A percentile compares a stretch with the other conserved stretches of the same genome.
Evolutionary conservation across 2,888 invertebrate species (phyloP).

Genomic region (Pinctada fucata): DNA sequence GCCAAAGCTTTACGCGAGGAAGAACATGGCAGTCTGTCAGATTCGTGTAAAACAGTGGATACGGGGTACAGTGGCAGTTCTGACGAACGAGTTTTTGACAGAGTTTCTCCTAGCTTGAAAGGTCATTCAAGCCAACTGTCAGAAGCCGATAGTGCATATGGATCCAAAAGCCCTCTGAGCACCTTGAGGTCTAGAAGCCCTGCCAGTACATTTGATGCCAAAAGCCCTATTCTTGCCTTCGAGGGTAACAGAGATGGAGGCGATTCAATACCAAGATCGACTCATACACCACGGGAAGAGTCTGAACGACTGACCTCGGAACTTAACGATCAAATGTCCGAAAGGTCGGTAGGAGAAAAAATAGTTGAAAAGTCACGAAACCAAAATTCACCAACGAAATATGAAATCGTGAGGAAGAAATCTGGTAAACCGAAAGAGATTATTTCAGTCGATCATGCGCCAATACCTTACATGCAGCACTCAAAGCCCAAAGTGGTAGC

Average conservation of each 20-base stretch:
- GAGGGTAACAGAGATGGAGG: neutral
- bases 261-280: neutral
- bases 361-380: neutral
- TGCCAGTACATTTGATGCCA: neutral
- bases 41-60: slow-evolving; percentile 36
- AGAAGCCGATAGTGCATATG: slow-evolving; percentile 10
- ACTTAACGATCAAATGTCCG: neutral
- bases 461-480: slow-evolving; percentile 61
- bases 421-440: slow-evolving; percentile 19
- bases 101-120: slow-evolving; percentile 9
- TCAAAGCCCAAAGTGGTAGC: slow-evolving; percentile 59
- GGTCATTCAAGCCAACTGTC: slow-evolving; percentile 3
- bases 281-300: neutral
- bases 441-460: slow-evolving; percentile 43
- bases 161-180: slow-evolving; percentile 11
- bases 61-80: slow-evolving; percentile 36
- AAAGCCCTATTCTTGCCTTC: neutral
- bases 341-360: neutral
- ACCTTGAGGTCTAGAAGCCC: neutral
- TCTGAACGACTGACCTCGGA: neutral
- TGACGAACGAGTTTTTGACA: slow-evolving; percentile 30
- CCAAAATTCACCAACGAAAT: slow-evolving; percentile 1
- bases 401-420: slow-evolving; percentile 20
- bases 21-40: slow-evolving; percentile 22
- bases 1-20: slow-evolving; percentile 16